Percentiles rank a stretch among this genome's conserved stretches.
Evolutionary conservation across 2,113 vertebrate genomes (phyloP).

Genomic region (Alligator mississippiensis): DNA sequence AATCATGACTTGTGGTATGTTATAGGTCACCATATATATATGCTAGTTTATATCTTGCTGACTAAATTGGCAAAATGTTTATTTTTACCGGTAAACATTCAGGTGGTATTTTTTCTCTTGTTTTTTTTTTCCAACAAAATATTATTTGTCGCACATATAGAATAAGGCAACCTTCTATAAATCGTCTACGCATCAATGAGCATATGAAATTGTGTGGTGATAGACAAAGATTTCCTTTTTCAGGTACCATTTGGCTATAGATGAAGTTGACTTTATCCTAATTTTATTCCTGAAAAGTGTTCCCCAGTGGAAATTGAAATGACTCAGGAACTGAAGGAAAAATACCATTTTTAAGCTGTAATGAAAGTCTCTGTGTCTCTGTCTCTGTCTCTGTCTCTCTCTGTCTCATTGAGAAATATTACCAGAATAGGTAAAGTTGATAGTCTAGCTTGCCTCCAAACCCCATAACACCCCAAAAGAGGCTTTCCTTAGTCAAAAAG

Average conservation of each 20-base stretch:
- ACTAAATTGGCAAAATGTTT: constrained; percentile 74
- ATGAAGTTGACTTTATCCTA: constrained; percentile 57
- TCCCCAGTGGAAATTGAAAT: constrained; percentile 42
- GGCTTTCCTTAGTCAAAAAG: not conserved
- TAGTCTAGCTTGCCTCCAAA: not conserved
- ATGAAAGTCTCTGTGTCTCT: not conserved
- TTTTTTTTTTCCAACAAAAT: constrained; percentile 67
- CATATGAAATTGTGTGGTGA: constrained; percentile 58
- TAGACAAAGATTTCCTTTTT: constrained; percentile 73
- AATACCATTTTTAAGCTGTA: constrained; percentile 40
- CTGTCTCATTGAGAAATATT: not conserved
- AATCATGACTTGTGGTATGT: constrained; percentile 79
- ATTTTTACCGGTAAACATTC: constrained; percentile 81
- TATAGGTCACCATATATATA: constrained; percentile 73
- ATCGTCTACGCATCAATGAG: constrained; percentile 9
- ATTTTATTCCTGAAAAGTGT: constrained; percentile 51
- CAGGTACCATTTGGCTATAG: constrained; percentile 19
- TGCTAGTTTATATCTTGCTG: constrained; percentile 75
- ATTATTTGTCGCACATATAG: constrained; percentile 53
- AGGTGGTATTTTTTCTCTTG: constrained; percentile 59
- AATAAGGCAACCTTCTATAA: constrained; percentile 58
- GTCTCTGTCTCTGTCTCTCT: no score
- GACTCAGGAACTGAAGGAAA: constrained; percentile 52
- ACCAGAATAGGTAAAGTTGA: constrained; percentile 9
- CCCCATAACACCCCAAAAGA: not conserved